Conservation (phyloP, 2,797 vertebrate species). For the Paratrypauchen microcephalus region DNA sequence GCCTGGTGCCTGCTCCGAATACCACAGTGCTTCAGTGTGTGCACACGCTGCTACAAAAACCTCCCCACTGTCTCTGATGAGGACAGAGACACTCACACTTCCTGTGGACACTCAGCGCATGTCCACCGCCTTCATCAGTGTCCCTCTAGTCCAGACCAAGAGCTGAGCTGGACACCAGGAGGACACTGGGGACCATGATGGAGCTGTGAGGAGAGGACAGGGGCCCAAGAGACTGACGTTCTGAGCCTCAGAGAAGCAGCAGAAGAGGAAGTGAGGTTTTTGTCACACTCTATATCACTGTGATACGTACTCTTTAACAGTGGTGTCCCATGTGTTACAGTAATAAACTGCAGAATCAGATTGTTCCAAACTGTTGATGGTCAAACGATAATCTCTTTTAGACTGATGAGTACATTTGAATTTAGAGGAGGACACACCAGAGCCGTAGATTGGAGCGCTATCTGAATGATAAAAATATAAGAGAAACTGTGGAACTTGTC, state of each 20-base stretch:
- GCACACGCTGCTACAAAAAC: conserved; percentile 1
- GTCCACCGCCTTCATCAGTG: not conserved
- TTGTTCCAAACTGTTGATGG: conserved; percentile 40
- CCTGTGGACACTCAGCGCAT: not conserved
- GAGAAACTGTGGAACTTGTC: conserved; percentile 26
- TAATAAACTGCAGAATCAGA: conserved; percentile 42
- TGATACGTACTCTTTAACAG: not conserved
- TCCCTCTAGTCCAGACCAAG: not conserved
- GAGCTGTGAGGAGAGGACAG: not conserved
- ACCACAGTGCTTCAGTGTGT: conserved; percentile 8
- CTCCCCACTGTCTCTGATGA: conserved; percentile 4
- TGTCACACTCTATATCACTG: not conserved
- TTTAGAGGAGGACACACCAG: conserved; percentile 43
- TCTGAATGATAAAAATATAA: accelerated
- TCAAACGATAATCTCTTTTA: conserved; percentile 40
- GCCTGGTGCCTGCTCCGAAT: not conserved
- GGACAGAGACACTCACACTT: not conserved
- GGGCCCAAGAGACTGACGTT: too few relatives aligned
- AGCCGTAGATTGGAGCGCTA: not conserved
- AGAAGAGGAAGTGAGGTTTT: not conserved
- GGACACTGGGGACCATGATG: not conserved
- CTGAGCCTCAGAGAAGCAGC: not conserved
- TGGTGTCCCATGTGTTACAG: not conserved
- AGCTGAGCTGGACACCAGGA: not conserved
- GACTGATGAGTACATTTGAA: conserved; percentile 26